Evolutionary conservation across 2,888 invertebrate genomes (phyloP), one percentile per base, ranked within the genome.

Genomic region (Diaprepes abbreviatus): DNA sequence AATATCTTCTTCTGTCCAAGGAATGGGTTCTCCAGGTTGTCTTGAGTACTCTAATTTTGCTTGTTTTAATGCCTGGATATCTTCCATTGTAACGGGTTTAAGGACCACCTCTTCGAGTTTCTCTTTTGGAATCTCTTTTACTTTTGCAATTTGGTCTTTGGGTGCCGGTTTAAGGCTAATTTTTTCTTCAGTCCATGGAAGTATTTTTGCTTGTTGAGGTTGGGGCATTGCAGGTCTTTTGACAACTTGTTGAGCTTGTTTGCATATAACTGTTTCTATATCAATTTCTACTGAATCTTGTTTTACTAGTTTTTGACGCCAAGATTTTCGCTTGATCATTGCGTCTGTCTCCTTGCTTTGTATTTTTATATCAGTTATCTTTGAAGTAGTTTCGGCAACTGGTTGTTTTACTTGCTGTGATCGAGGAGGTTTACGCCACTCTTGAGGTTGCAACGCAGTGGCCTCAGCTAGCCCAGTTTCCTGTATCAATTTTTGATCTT

Each of bases 1-100:
- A 17, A 88, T 84, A 67, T 87, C 85, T 82, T 92, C 90, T 78
- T 91, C 88, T 9, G 88, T 92, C 89, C 89, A 89, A n/a, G 88
- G 87, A 72, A 76, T 16, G 60, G 71, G 68, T 69, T 76, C 72
- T 63, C 76, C 64, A 59, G 87, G 65, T 89, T 67, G 63, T 31
- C 68, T 40, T 10, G 57, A 31, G 6, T 67, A 58, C 9, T 71
- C 71, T 19, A 71, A 54, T 43, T 68, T 71, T 17, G 71, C 71
- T 54, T 60, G 67, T 54, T 71, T 71, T 21, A 67, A 19, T 43
- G 71, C 71, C 54, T 67, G 59, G 14, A 71, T 52, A 45, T 67
- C 71, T 45, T 71, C 71, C n/a, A 71, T 35, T 2, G 59, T 65
- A 7, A 73, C 68, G 1, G 65, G 62, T 16, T 71, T 71, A 1